These are phyloP conservation scores for Actinia tenebrosa DNA, from an alignment of 64 coral and sea anemone species.

Conservation along the genomic window DNA sequence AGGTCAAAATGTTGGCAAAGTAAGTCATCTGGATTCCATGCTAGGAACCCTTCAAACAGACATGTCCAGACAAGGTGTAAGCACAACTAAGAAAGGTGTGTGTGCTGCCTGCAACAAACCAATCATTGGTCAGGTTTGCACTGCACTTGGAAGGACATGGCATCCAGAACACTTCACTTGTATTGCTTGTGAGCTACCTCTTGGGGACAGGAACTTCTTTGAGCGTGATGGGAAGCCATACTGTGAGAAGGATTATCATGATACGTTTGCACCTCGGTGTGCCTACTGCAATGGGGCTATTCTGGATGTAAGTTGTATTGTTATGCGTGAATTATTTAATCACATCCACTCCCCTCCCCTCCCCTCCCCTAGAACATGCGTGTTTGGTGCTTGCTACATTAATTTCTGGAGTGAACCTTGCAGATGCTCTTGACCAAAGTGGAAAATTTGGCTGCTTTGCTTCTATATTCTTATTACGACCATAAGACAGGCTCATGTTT, in stretches of 20 bases:
- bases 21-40: slow-evolving; percentile 96
- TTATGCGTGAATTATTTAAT: neutral
- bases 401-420: too few relatives aligned
- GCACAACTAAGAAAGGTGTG: slow-evolving; percentile 91
- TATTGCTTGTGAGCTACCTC: slow-evolving; percentile 90
- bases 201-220: slow-evolving; percentile 95
- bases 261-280: slow-evolving; percentile 92
- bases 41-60: slow-evolving; percentile 90
- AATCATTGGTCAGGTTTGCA: slow-evolving; percentile 98
- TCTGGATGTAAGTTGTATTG: slow-evolving; percentile 86
- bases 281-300: slow-evolving; percentile 95
- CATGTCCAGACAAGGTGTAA: slow-evolving; percentile 95
- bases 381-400: too few relatives aligned
- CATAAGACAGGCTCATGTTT: too few relatives aligned
- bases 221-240: slow-evolving; percentile 96
- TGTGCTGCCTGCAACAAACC: slow-evolving; percentile 97
- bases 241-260: slow-evolving; percentile 98
- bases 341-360: too few relatives aligned
- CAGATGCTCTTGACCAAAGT: too few relatives aligned
- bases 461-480: too few relatives aligned
- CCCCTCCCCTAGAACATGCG: too few relatives aligned
- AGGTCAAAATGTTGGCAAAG: slow-evolving; percentile 61
- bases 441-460: too few relatives aligned
- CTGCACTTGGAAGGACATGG: slow-evolving; percentile 92
- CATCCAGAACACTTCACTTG: slow-evolving; percentile 98